A percentile compares a stretch with the other conserved stretches of the same genome.
phyloP scores from a whole-genome alignment of 2,797 vertebrate genomes.

The Gallirallus australis region DNA sequence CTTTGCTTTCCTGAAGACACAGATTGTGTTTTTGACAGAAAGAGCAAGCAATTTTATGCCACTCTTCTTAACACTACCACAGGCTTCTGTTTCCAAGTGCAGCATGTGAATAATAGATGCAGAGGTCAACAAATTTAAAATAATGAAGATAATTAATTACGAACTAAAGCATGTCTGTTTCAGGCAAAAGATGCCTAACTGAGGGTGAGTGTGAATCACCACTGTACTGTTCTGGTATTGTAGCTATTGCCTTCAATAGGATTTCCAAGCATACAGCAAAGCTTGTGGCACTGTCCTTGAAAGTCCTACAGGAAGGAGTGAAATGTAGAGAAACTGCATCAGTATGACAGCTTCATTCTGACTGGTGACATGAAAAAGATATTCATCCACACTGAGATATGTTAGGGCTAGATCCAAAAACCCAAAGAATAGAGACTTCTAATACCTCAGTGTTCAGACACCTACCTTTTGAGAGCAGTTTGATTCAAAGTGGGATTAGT shows the following conservation, averaged over 20 bases:
- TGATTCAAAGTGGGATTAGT: neutral
- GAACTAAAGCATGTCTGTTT: neutral
- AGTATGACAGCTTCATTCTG: neutral
- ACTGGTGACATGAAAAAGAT: neutral
- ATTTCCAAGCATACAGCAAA: neutral
- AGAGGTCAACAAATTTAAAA: neutral
- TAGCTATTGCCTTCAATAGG: neutral
- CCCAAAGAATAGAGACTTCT: neutral
- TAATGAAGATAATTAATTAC: neutral
- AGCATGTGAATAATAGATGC: neutral
- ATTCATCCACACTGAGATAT: neutral
- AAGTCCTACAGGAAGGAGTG: neutral
- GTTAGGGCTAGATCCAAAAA: neutral
- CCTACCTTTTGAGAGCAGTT: neutral
- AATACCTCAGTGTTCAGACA: neutral
- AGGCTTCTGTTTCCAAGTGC: neutral
- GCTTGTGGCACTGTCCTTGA: neutral
- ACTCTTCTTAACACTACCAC: neutral
- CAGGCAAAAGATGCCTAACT: neutral
- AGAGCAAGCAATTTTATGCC: neutral
- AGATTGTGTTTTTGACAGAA: slow-evolving; percentile 5
- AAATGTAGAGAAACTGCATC: neutral
- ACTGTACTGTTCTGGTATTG: neutral
- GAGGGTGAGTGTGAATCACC: neutral
- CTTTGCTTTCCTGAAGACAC: neutral